Percentiles rank a stretch among this genome's conserved stretches.
Evolutionary conservation across 2,888 invertebrate species (phyloP).

Genomic region (Himalopsyche anomala): DNA sequence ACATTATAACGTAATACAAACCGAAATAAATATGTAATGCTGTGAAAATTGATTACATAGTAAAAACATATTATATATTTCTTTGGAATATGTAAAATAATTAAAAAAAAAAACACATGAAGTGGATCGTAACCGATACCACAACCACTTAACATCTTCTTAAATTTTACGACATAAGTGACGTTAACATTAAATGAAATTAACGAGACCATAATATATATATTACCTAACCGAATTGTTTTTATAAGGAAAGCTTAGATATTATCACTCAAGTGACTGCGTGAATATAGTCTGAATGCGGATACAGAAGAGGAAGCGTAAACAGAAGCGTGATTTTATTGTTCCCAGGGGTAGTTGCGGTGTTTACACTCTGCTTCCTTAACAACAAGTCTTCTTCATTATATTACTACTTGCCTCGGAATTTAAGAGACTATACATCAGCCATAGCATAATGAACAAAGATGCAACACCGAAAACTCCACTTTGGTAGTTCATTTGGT

Average conservation of each 20-base stretch:
- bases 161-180: constrained; percentile 10
- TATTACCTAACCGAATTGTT: constrained; percentile 31
- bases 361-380: constrained; percentile 63
- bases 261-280: background rate
- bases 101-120: no score
- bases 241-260: constrained; percentile 15
- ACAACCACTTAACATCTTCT: background rate
- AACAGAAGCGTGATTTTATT: constrained; percentile 62
- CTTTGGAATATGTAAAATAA: no score
- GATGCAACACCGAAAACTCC: background rate
- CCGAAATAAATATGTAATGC: no score
- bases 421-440: constrained; percentile 27
- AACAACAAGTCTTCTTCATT: constrained; percentile 65
- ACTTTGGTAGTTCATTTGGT: background rate
- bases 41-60: no score
- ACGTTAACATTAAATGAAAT: background rate
- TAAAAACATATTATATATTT: no score
- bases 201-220: constrained; percentile 28
- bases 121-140: background rate
- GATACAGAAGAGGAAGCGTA: constrained; percentile 51
- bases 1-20: no score
- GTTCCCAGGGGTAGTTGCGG: constrained; percentile 62
- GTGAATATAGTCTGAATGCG: constrained; percentile 53
- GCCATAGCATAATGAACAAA: background rate
- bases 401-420: constrained; percentile 46